These are phyloP conservation scores for Drosophila kanapiae DNA, from an alignment of 1,140 invertebrate species.

Conservation along the genomic window DNA sequence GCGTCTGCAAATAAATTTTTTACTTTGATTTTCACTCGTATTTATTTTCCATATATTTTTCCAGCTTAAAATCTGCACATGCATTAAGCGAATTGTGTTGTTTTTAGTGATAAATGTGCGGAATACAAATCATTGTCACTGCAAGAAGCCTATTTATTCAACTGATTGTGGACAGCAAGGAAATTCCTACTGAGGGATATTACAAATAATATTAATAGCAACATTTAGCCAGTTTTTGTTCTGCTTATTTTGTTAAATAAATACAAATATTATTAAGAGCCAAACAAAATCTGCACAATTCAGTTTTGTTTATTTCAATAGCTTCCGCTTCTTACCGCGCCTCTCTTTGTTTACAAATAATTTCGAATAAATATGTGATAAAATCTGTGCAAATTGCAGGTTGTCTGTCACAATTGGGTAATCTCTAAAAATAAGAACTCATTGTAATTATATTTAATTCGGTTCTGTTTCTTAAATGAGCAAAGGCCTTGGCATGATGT, in stretches of 20 bases:
- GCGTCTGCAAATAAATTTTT: slow-evolving; percentile 32
- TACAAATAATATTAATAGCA: slow-evolving; percentile 9
- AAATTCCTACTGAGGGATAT: slow-evolving; percentile 14
- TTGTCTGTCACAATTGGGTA: slow-evolving; percentile 38
- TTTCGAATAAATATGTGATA: slow-evolving; percentile 45
- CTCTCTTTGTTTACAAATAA: slow-evolving; percentile 48
- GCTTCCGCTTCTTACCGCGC: slow-evolving; percentile 1
- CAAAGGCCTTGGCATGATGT: slow-evolving; percentile 24
- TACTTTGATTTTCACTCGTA: slow-evolving; percentile 41
- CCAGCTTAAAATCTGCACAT: slow-evolving; percentile 38
- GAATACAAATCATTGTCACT: slow-evolving; percentile 31
- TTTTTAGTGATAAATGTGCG: slow-evolving; percentile 46
- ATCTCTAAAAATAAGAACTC: slow-evolving; percentile 47
- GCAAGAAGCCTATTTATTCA: slow-evolving; percentile 40
- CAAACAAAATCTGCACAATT: slow-evolving; percentile 42
- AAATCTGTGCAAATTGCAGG: slow-evolving; percentile 46
- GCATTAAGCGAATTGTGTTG: slow-evolving; percentile 34
- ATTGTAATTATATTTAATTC: slow-evolving; percentile 45
- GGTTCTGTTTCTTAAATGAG: slow-evolving; percentile 9
- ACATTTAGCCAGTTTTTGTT: slow-evolving; percentile 18
- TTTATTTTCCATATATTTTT: slow-evolving; percentile 39
- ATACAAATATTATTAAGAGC: slow-evolving; percentile 41
- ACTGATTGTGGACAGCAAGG: slow-evolving; percentile 37
- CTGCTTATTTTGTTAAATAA: slow-evolving; percentile 33
- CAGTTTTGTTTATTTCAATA: slow-evolving; percentile 44